Percentiles rank a stretch among this genome's conserved stretches.
Conservation (phyloP, 2,113 vertebrate species). For the Stigmatopora argus region DNA sequence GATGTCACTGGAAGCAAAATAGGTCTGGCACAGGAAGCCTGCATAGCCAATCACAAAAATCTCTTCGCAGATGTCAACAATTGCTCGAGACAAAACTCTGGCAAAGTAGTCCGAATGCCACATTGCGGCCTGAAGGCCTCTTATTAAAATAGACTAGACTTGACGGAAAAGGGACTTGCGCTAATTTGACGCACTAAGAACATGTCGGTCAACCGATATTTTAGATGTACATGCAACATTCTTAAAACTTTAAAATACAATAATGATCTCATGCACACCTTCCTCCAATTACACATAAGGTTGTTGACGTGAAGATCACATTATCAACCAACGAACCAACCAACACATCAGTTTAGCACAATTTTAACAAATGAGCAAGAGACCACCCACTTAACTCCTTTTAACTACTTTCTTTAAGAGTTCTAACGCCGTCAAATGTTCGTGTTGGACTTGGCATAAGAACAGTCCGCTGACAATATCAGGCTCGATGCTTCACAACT, state of each 20-base stretch:
- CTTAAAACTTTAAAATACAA: neutral
- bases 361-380: slow-evolving; percentile 28
- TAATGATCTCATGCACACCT: neutral
- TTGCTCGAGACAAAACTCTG: neutral
- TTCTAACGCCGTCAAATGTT: slow-evolving; percentile 28
- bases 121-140: neutral
- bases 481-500: neutral
- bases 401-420: slow-evolving; percentile 23
- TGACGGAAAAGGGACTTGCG: slow-evolving; percentile 7
- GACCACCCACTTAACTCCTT: slow-evolving; percentile 28
- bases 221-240: neutral
- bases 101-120: neutral
- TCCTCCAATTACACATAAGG: neutral
- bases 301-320: neutral
- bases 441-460: neutral
- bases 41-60: slow-evolving; percentile 14
- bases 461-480: neutral
- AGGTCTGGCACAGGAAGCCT: slow-evolving; percentile 15
- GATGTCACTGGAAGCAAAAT: slow-evolving; percentile 17
- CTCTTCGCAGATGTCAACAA: slow-evolving; percentile 3
- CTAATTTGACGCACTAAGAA: neutral
- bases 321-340: neutral
- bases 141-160: slow-evolving; percentile 6
- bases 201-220: neutral
- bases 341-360: slow-evolving; percentile 5